Evolutionary conservation across 1,140 invertebrate genomes (phyloP).

Genomic region (Meloidogyne floridensis): DNA sequence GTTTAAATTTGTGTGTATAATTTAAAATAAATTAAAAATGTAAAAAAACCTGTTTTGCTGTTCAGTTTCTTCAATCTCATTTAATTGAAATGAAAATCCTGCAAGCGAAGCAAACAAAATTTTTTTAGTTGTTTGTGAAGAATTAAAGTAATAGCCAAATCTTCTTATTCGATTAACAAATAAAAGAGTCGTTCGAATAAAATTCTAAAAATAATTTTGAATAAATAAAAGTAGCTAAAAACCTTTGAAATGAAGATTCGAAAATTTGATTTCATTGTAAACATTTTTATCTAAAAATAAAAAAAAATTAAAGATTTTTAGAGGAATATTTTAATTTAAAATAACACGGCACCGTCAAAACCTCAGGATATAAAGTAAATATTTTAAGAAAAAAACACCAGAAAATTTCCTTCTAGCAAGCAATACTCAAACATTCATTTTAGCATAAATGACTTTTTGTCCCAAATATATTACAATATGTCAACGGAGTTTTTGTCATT

Average conservation of each 20-base stretch:
- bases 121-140: background rate
- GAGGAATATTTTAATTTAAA: background rate
- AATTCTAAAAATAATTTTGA: background rate
- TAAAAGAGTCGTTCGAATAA: background rate
- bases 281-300: too few species aligned
- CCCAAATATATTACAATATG: too few species aligned
- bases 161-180: slow-evolving; percentile 9
- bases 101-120: slow-evolving; percentile 20
- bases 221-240: background rate
- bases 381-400: too few species aligned
- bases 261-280: background rate
- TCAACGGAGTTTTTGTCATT: too few species aligned
- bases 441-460: background rate
- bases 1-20: too few species aligned
- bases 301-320: too few species aligned
- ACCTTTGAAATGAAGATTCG: background rate
- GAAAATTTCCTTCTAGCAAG: too few species aligned
- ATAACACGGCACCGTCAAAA: too few species aligned
- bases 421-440: too few species aligned
- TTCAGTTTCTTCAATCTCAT: slow-evolving; percentile 12
- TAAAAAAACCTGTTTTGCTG: background rate
- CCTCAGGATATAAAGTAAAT: too few species aligned
- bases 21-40: too few species aligned
- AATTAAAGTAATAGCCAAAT: background rate
- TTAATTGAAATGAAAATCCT: slow-evolving; percentile 24